Base-by-base conservation (phyloP, 2,113 vertebrate species). In the Chlorodrepanis virens region DNA sequence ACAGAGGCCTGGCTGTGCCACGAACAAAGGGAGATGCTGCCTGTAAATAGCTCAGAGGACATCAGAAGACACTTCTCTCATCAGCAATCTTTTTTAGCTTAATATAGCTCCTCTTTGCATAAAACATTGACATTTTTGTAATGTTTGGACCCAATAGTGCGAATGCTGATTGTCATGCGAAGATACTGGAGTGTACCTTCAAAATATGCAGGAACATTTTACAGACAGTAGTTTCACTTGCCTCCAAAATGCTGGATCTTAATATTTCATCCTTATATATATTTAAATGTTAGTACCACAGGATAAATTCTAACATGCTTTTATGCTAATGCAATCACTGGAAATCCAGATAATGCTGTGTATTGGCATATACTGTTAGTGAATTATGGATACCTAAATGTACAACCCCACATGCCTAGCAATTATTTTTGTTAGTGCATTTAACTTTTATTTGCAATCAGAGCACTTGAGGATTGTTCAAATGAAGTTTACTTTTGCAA, bases 201-300 rank as follows among this genome's bases (percentile, higher is more conserved):
- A 96, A 96, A 97, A 89, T 78, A 82, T n/a, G 89, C 90, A 94
- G 80, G 78, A 95, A 85, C 91, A 77, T 95, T 98, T 92, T 86
- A 85, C 92, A 96, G 89, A 83, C 16, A 93, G 91, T 76, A 91
- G 92, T 96, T 95, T 81, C 81, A 70, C 95, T 96, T 95, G 84
- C 87, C 88, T 97, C 81, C 86, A 97, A 96, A 97, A 96, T 53
- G 88, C 67, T 86, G 78, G 95, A 81, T 90, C 93, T 91, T 86
- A 96, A 91, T 97, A 97, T 97, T 98, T 97, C 91, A 97, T 96
- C 95, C 96, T 97, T 97, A 95, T 96, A 96, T 97, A 97, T 97
- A 97, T 97, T 98, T 98, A 97, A 97, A 96, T 97, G 96, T 95
- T 97, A 97, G 96, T 79, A 90, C 93, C 88, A 84, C 74, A 6